phyloP scores from a whole-genome alignment of 2,888 invertebrate genomes.

The Isotomurus palustris region DNA sequence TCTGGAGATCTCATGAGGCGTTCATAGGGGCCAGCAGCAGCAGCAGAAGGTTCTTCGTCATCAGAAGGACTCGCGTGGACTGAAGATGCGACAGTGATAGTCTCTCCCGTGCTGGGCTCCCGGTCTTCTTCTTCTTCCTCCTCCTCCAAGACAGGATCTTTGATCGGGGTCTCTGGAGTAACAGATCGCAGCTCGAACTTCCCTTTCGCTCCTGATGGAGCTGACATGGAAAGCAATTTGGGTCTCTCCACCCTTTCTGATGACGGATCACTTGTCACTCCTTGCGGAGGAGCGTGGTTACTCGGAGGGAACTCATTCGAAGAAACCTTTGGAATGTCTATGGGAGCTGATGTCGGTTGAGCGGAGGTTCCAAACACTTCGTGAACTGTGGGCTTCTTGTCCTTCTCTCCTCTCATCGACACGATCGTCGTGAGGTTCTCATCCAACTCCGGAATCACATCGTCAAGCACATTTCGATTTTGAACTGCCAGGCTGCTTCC shows the following conservation, averaged over 20 bases:
- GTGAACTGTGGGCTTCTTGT: constrained; percentile 42
- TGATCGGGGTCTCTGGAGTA: neutral
- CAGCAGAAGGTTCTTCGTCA: neutral
- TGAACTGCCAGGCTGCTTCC: constrained; percentile 42
- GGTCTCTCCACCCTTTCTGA: constrained; percentile 7
- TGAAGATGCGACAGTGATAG: constrained; percentile 1
- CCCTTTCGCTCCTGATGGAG: constrained; percentile 3
- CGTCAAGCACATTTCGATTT: constrained; percentile 38
- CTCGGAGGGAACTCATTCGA: neutral
- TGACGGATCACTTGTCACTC: neutral
- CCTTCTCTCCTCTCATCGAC: constrained; percentile 33
- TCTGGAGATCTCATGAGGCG: constrained; percentile 8
- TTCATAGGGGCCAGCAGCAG: constrained; percentile 9
- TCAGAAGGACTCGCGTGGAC: neutral
- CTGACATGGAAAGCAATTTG: constrained; percentile 16
- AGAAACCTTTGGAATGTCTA: neutral
- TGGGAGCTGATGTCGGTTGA: constrained; percentile 3
- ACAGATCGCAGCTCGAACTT: constrained; percentile 7
- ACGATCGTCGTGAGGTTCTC: constrained; percentile 45
- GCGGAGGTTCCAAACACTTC: constrained; percentile 39
- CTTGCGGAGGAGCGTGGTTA: neutral
- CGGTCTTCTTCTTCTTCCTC: neutral
- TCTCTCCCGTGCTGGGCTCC: neutral
- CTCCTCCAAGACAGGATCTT: constrained; percentile 5
- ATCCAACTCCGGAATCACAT: constrained; percentile 45